These are phyloP conservation scores for Scaptodrosophila latifasciaeformis DNA, from an alignment of 2,888 invertebrate genomes.

Conservation along the genomic window DNA sequence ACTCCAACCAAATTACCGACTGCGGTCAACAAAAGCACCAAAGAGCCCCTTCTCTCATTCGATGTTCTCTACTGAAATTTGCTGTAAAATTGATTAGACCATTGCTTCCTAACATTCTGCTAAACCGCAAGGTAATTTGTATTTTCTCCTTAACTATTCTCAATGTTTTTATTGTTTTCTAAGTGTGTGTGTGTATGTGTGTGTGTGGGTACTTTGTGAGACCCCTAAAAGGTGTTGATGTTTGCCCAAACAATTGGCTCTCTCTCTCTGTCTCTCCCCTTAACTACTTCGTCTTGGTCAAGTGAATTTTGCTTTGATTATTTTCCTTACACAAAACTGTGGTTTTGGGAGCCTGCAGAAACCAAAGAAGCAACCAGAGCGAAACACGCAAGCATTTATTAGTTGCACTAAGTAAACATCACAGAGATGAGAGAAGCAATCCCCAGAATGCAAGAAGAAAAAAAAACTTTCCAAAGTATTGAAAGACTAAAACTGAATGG, in stretches of 20 bases:
- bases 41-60: constrained; percentile 14
- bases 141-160: too few species aligned
- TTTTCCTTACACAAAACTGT: constrained; percentile 40
- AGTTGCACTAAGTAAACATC: too few species aligned
- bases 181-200: too few species aligned
- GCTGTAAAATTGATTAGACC: constrained; percentile 54
- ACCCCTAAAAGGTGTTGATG: constrained; percentile 60
- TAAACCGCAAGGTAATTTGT: constrained; percentile 53
- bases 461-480: too few species aligned
- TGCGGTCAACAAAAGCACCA: constrained; percentile 46
- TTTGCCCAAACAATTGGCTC: constrained; percentile 56
- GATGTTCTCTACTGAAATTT: too few species aligned
- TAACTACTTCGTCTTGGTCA: constrained; percentile 29
- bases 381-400: constrained; percentile 12
- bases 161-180: constrained; percentile 34
- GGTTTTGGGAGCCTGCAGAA: constrained; percentile 22
- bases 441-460: too few species aligned
- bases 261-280: background rate
- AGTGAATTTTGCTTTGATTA: constrained; percentile 64
- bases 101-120: constrained; percentile 12
- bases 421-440: too few species aligned
- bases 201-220: constrained; percentile 21
- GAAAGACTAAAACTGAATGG: too few species aligned
- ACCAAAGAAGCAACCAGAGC: background rate
- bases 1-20: constrained; percentile 22